Base-by-base conservation (phyloP, 1,140 invertebrate species). In the Eufriesea mexicana region DNA sequence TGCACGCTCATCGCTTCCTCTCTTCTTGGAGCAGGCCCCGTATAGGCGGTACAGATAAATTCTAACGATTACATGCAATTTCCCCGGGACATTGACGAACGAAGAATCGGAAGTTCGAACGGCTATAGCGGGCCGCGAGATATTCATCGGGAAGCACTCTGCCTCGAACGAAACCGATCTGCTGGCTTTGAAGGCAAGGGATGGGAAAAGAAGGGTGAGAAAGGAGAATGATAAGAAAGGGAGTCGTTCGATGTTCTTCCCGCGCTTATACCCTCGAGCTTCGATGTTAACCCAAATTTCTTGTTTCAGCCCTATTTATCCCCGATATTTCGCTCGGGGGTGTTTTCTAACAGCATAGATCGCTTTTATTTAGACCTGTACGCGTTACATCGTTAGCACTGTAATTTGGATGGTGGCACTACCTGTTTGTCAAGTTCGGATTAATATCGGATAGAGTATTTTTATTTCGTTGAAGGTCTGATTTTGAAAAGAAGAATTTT, bases 51-150 rank as follows among this genome's bases (percentile, higher is more conserved):
- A 16, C 47, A 78, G 75, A 83, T 78, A 78, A 78, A 78, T 83
- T 70, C 57, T 42, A 35, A 83, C 74, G 66, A 82, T 76, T 82
- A 82, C 72, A n/a, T 82, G 79, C 79, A 82, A 82, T 82, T 82
- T 82, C 79, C 61, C 62, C 16, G 45, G 62, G 72, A 75, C 71
- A 67, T 75, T 76, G 75, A 68, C 79, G 72, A 76, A 82, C 62
- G 72, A 68, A 76, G 79, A 82, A 82, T 76, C 72, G 72, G 79
- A 82, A 67, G 59, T 74, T 66, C 49, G 23, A 28, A 42, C 35
- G 54, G 14, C 72, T 71, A 79, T 79, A 71, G 77, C 67, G 16
- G 23, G 5, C n/a, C 23, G 62, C 25, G 77, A 79, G 77, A 79
- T 79, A 79, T 71, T 71, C 55, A 49, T 71, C 67, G 55, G 9